These are phyloP conservation scores for Thinocorus orbignyianus DNA, from an alignment of 2,113 vertebrate species.

Conservation along the genomic window DNA sequence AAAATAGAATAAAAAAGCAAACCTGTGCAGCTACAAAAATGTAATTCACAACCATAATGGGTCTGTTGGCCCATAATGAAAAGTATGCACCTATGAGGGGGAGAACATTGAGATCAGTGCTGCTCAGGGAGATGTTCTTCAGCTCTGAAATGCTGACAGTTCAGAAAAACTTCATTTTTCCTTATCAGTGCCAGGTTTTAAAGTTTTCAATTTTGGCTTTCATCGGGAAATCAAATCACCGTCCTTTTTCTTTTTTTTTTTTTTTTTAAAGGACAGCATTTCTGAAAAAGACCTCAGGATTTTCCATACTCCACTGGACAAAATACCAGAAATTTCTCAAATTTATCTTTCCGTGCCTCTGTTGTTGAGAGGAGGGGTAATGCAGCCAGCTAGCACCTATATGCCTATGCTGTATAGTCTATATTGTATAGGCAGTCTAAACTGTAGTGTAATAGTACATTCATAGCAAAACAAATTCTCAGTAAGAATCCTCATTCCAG, in stretches of 20 bases:
- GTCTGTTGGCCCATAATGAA: conserved; percentile 21
- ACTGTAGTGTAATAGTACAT: fast-evolving
- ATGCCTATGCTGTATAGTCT: not conserved
- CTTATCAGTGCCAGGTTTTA: conserved; percentile 42
- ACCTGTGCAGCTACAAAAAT: not conserved
- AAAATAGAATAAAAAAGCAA: not conserved
- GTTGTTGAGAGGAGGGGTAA: not conserved
- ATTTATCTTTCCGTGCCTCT: not conserved
- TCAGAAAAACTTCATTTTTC: conserved; percentile 47
- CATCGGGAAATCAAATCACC: conserved; percentile 32
- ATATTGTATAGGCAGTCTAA: not conserved
- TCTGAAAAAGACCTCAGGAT: not conserved
- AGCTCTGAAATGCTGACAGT: conserved; percentile 34
- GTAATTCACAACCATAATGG: not conserved
- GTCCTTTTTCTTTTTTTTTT: not conserved
- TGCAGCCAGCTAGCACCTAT: not conserved
- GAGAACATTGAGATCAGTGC: not conserved
- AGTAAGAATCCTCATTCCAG: not conserved
- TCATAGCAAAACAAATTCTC: not conserved
- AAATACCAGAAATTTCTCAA: not conserved
- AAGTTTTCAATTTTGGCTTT: conserved; percentile 44
- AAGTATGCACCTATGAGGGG: not conserved
- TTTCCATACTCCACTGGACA: not conserved
- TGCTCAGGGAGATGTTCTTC: conserved; percentile 13
- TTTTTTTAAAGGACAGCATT: not conserved